Base-by-base conservation (phyloP, 1,140 invertebrate species). In the Drosophila tropicalis region DNA sequence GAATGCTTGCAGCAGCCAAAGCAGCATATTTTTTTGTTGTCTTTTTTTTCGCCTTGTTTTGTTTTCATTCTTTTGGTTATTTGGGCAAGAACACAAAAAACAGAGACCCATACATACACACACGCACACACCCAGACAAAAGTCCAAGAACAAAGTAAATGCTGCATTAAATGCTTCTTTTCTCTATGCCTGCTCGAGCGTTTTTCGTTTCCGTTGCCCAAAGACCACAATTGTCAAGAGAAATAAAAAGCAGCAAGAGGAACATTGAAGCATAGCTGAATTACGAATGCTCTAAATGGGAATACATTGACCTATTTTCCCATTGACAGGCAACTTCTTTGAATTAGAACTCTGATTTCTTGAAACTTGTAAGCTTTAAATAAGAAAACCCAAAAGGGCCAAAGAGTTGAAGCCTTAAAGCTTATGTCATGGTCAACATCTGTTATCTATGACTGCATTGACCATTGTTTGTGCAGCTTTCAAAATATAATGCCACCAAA, bases 91-190 rank as follows among this genome's bases (percentile, higher is more conserved):
- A 69, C 62, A 83, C 72, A 41, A 73, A 69, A 54, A 66, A 57
- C 22, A 68, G 34, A 32, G 13, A 44, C 25, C 51, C 51, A 17
- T 12, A 39, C 36, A 39, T 12, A 39, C 36, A 39, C 12, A 39
- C 36, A 39, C 36, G n/a, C 36, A 0, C 10, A 39, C 6, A 39
- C 36, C 9, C 10, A 39, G 3, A 39, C 36, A 12, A 41, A 58
- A 63, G 34, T 51, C 62, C 67, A 55, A 81, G 67, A 79, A 68
- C 83, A 79, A 82, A 75, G 83, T 76, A 73, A 87, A 66, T 41
- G 66, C 66, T 82, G 79, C 72, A 70, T 70, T 87, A 82, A 86
- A 86, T 82, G 75, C 66, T 86, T 72, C 75, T 41, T 63, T 79
- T 84, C 70, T 70, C 75, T 60, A 63, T 79, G 75, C 63, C 67